Evolutionary conservation across 1,140 invertebrate species (phyloP), one percentile per base, ranked within the genome.

Genomic region (Apis dorsata): DNA sequence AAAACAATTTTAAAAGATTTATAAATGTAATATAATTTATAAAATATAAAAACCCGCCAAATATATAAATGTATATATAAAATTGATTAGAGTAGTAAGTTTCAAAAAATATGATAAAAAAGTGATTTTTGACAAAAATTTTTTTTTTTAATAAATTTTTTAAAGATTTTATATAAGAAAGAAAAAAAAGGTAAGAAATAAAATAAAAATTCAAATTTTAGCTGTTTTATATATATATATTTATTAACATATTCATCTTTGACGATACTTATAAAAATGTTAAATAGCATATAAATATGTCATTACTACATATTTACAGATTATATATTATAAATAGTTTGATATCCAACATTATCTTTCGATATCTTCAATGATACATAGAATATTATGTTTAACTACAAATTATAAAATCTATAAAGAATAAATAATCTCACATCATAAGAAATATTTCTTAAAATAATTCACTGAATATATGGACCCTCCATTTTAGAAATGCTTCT

Each of bases 281-380:
- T 89, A 88, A 86, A 88, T 85, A 84, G 63, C 78, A 75, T 86
- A 89, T 87, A 86, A 89, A 86, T 88, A 89, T 88, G 79, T 71
- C 71, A 84, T 86, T 21, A 65, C 62, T 76, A 81, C n/a, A 15
- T 88, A 89, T 88, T 80, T 89, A 89, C 87, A 89, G 77, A 88
- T 51, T 86, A 86, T 86, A 88, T 55, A 62, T 60, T 59, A 81
- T 75, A 70, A 77, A 79, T 74, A 62, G 49, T 62, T 73, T 79
- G 55, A 72, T 69, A 60, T 79, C 17, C 34, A 28, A 63, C 59
- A 53, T 51, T 55, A 1, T 81, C 15, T 73, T 51, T 65, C 9
- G 9, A 9, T 62, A 62, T 10, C 60, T 44, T n/a, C 17, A 8
- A 13, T 28, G 10, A 72, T 79, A 60, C 24, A n/a, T 72, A 75